These are phyloP conservation scores for Microctenopoma lineatum DNA, from an alignment of 2,797 vertebrate genomes.

Conservation along the genomic window DNA sequence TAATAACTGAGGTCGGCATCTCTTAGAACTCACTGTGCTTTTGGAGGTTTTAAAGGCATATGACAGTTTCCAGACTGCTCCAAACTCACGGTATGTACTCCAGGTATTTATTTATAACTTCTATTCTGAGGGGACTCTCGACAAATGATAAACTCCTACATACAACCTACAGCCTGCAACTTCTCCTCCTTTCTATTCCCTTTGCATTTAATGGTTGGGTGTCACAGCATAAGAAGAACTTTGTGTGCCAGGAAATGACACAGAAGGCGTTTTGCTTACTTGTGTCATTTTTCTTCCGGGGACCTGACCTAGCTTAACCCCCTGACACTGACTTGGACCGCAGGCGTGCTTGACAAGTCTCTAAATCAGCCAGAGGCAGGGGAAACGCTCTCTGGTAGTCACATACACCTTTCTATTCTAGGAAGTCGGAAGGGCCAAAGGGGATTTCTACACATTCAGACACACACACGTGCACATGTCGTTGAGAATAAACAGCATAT, in stretches of 20 bases:
- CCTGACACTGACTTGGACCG: conserved; percentile 48
- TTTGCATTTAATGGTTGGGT: conserved; percentile 56
- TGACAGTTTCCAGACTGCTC: conserved; percentile 33
- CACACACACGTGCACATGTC: conserved; percentile 3
- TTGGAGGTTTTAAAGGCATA: conserved; percentile 17
- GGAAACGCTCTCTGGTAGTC: conserved; percentile 34
- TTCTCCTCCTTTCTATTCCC: conserved; percentile 42
- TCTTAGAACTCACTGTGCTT: conserved; percentile 19
- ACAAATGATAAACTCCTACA: conserved; percentile 62
- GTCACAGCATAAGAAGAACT: conserved; percentile 24
- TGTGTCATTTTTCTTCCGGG: conserved; percentile 44
- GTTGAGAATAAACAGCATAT: conserved; percentile 26
- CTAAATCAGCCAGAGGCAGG: conserved; percentile 50
- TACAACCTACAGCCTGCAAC: conserved; percentile 46
- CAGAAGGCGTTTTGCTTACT: conserved; percentile 36
- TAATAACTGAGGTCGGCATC: conserved; percentile 40
- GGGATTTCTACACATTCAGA: conserved; percentile 26
- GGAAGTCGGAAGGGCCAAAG: conserved; percentile 21
- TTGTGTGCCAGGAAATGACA: conserved; percentile 30
- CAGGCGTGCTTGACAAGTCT: conserved; percentile 45
- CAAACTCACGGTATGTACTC: conserved; percentile 33
- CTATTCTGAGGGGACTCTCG: conserved; percentile 40
- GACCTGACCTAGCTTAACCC: conserved; percentile 40
- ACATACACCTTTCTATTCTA: conserved; percentile 40
- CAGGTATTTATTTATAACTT: conserved; percentile 61